Evolutionary conservation across 2,888 invertebrate species (phyloP).

Genomic region (Drosophila macrospina): DNA sequence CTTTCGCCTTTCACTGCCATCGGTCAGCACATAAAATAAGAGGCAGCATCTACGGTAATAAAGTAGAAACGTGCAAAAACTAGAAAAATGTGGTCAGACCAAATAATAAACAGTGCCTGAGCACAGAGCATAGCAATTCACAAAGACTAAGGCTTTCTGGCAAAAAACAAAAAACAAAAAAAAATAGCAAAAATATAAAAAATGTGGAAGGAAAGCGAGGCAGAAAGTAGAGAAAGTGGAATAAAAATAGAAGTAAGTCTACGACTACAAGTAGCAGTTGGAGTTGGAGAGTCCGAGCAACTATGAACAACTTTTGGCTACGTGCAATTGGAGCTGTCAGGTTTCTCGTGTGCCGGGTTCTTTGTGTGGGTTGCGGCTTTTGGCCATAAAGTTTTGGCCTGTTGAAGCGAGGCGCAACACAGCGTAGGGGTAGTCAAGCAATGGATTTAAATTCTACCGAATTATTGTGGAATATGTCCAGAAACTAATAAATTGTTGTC

Average conservation of each 20-base stretch:
- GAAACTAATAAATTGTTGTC: no score
- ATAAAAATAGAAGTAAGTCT: slow-evolving; percentile 29
- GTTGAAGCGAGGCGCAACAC: slow-evolving; percentile 58
- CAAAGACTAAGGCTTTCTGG: slow-evolving; percentile 49
- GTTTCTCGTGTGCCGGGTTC: slow-evolving; percentile 41
- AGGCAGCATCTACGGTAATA: slow-evolving; percentile 69
- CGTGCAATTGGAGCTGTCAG: slow-evolving; percentile 77
- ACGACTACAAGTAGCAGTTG: slow-evolving; percentile 15
- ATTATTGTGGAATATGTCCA: neutral
- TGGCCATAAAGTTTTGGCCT: slow-evolving; percentile 73
- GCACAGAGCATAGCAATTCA: slow-evolving; percentile 52
- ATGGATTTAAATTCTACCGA: neutral
- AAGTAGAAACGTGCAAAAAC: slow-evolving; percentile 80
- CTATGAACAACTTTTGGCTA: slow-evolving; percentile 68
- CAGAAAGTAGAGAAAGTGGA: slow-evolving; percentile 27
- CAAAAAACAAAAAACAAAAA: neutral
- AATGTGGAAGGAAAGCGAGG: slow-evolving; percentile 14
- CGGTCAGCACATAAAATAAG: slow-evolving; percentile 64
- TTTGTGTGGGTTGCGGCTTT: slow-evolving; percentile 71
- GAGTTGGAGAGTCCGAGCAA: slow-evolving; percentile 46
- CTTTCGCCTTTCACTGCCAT: slow-evolving; percentile 31
- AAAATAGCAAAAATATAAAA: slow-evolving; percentile 3
- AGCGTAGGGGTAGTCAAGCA: slow-evolving; percentile 47
- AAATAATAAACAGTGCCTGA: slow-evolving; percentile 73
- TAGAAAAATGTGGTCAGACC: slow-evolving; percentile 76